A percentile compares a stretch with the other conserved stretches of the same genome.
These are phyloP conservation scores for Ormyrus nitidulus DNA, from an alignment of 2,888 invertebrate species.

Conservation along the genomic window DNA sequence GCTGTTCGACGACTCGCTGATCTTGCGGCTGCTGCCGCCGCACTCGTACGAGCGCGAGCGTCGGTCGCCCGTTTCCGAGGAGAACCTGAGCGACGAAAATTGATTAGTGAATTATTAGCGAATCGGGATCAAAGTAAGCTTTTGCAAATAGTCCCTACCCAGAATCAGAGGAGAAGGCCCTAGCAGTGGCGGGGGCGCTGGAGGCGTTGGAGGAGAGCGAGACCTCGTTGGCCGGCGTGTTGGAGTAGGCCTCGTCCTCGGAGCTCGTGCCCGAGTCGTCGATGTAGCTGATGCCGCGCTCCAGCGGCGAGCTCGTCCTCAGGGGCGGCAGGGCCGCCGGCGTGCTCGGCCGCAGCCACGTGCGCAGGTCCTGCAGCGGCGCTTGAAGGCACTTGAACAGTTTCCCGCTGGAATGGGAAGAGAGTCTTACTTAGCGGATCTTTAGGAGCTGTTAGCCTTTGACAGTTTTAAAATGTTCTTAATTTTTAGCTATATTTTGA, in stretches of 20 bases:
- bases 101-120: background rate
- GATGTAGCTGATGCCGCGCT: slow-evolving; percentile 70
- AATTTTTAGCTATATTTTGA: too few relatives aligned
- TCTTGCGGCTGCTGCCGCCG: slow-evolving; percentile 66
- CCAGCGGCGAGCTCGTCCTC: slow-evolving; percentile 71
- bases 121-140: too few relatives aligned
- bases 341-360: slow-evolving; percentile 77
- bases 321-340: slow-evolving; percentile 62
- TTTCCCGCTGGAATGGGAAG: slow-evolving; percentile 75
- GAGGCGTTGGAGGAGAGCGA: slow-evolving; percentile 70
- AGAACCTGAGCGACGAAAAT: slow-evolving; percentile 65
- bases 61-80: slow-evolving; percentile 72
- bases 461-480: too few relatives aligned
- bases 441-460: too few relatives aligned
- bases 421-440: too few relatives aligned
- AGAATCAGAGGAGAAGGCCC: slow-evolving; percentile 73
- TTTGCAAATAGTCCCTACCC: slow-evolving; percentile 62
- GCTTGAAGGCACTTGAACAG: slow-evolving; percentile 80
- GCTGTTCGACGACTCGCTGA: slow-evolving; percentile 69
- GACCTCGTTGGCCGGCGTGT: slow-evolving; percentile 76
- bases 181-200: slow-evolving; percentile 67
- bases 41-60: slow-evolving; percentile 71
- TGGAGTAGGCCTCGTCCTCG: slow-evolving; percentile 75
- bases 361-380: slow-evolving; percentile 78
- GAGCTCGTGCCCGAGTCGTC: slow-evolving; percentile 70